Percentiles rank a stretch among this genome's conserved stretches.
phyloP scores from a whole-genome alignment of 2,888 invertebrate genomes.

The Euplagia quadripunctaria region DNA sequence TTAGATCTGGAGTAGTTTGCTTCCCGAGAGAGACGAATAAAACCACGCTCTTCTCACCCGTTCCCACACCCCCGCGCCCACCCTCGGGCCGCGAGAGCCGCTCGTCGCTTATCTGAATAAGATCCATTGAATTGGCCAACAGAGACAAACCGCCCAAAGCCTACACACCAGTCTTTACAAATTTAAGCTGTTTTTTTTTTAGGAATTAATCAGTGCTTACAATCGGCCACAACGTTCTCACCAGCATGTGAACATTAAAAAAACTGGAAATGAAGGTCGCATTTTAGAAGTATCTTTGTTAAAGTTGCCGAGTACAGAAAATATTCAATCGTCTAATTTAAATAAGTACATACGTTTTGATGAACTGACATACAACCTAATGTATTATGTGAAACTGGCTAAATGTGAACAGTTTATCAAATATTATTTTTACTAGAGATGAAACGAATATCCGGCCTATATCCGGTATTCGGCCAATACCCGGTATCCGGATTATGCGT shows the following conservation, averaged over 20 bases:
- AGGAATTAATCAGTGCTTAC: background rate
- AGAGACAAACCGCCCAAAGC: background rate
- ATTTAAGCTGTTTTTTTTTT: background rate
- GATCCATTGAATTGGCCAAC: slow-evolving; percentile 21
- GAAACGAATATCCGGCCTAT: no score
- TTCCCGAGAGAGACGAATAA: slow-evolving; percentile 13
- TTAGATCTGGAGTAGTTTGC: slow-evolving; percentile 52
- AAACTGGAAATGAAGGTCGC: background rate
- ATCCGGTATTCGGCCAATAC: no score
- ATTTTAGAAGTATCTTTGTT: background rate
- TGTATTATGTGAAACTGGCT: no score
- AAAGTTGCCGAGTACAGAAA: background rate
- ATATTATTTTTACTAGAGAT: no score
- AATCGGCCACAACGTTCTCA: background rate
- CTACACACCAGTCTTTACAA: background rate
- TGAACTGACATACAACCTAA: no score
- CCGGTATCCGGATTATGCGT: no score
- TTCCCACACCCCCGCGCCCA: background rate
- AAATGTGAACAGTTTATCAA: no score
- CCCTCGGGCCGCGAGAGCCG: background rate
- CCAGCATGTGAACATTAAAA: background rate
- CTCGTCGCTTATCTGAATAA: slow-evolving; percentile 28
- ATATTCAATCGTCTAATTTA: no score
- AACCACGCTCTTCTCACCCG: background rate
- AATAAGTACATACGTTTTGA: no score